These are phyloP conservation scores for Mormyrus iriodes DNA, from an alignment of 2,113 vertebrate genomes.

Conservation along the genomic window DNA sequence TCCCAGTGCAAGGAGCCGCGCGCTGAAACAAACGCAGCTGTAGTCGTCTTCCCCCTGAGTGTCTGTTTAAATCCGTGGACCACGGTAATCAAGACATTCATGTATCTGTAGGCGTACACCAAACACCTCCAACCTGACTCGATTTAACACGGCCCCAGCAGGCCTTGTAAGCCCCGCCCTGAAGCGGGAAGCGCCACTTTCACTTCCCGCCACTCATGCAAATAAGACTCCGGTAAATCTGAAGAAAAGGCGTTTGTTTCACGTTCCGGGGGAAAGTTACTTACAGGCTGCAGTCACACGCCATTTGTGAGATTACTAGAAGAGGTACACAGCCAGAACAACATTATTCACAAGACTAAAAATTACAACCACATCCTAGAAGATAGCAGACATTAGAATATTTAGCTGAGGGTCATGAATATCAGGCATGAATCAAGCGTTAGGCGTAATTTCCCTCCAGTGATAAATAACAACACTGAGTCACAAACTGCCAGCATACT, in stretches of 20 bases:
- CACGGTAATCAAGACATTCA: not conserved
- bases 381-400: not conserved
- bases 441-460: not conserved
- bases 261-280: not conserved
- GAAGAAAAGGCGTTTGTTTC: not conserved
- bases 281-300: conserved; percentile 3
- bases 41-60: not conserved
- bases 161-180: not conserved
- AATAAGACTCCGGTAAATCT: conserved; percentile 28
- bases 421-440: not conserved
- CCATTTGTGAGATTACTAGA: not conserved
- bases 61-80: not conserved
- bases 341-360: not conserved
- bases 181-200: not conserved
- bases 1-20: not conserved
- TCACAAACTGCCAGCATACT: not conserved
- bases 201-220: not conserved
- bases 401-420: not conserved
- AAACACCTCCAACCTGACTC: not conserved
- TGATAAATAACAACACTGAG: not conserved
- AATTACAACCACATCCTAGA: not conserved
- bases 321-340: not conserved
- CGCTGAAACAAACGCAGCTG: not conserved
- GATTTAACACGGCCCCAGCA: not conserved
- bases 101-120: not conserved